Evolutionary conservation across 2,888 invertebrate species (phyloP), one percentile per base, ranked within the genome.

Genomic region (Operophtera brumata): DNA sequence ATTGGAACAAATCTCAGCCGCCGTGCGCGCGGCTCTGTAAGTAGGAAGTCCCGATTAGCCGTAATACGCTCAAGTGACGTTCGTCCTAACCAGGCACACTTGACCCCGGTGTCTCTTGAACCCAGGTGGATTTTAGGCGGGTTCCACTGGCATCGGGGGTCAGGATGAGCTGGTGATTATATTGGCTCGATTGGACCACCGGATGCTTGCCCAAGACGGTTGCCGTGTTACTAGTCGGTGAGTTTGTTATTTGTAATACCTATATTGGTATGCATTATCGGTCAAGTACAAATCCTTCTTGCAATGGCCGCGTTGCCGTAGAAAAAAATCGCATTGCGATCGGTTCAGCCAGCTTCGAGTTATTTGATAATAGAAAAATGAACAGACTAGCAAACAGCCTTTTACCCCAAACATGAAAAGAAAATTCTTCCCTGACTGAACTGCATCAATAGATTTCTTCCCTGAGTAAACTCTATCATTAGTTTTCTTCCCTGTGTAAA

Each of bases 11-110:
- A 88, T 88, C 87, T 86, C 84, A 71, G 84, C 79, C 77, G 69
- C 79, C 59, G 70, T 71, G 64, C 73, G 77, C 77, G 75, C 73
- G 70, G 70, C 64, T 69, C 67, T 75, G 73, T 88, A 89, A 88
- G 86, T 86, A 89, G 88, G 88, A 89, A 87, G 87, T 89, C 78
- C 86, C 87, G 80, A 87, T 88, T 89, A 80, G 32, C 71, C 76
- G 75, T 87, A 88, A 88, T 88, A 78, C 73, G 86, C 87, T 89
- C 86, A 88, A 88, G 87, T 87, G 86, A 82, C 78, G 80, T 78
- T 80, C 34, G 57, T 48, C 57, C 53, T 42, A 53, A 57, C 57
- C 57, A 48, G 68, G 56, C 26, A 63, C 40, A 36, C 50, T 46
- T 54, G 54, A 58, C 50, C 47, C 39, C 44, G 35, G 11, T 35